A percentile compares a stretch with the other conserved stretches of the same genome.
Conservation (phyloP, 2,797 vertebrate genomes). For the Trachurus trachurus region DNA sequence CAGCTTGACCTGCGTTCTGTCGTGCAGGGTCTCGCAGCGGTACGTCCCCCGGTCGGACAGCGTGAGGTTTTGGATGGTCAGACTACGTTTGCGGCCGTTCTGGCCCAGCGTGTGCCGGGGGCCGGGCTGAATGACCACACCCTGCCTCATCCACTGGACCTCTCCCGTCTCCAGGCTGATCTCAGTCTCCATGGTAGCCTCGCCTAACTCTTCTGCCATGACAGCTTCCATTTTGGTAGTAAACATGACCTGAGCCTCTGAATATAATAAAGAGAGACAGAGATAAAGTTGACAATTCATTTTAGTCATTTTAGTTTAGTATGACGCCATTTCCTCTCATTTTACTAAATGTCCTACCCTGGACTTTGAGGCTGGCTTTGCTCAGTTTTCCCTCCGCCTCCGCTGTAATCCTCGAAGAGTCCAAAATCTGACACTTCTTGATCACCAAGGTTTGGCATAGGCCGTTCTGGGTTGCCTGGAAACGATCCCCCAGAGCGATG, state of each 20-base stretch:
- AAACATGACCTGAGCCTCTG: slow-evolving; percentile 96
- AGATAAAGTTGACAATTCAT: not conserved
- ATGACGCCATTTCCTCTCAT: not conserved
- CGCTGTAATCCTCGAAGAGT: slow-evolving; percentile 88
- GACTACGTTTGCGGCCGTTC: slow-evolving; percentile 81
- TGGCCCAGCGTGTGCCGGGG: slow-evolving; percentile 85
- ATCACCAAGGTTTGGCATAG: slow-evolving; percentile 90
- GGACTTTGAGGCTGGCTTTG: slow-evolving; percentile 91
- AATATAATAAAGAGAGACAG: not conserved
- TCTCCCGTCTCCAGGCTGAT: slow-evolving; percentile 88
- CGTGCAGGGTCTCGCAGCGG: slow-evolving; percentile 95
- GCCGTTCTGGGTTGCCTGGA: slow-evolving; percentile 84
- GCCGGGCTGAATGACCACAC: slow-evolving; percentile 86
- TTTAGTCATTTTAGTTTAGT: not conserved
- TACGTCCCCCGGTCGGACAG: slow-evolving; percentile 93
- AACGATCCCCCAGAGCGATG: slow-evolving; percentile 74
- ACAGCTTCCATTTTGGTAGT: slow-evolving; percentile 85
- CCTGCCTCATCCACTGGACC: slow-evolving; percentile 93
- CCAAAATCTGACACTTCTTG: slow-evolving; percentile 85
- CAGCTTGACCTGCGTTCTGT: slow-evolving; percentile 92
- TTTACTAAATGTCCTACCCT: slow-evolving; percentile 62
- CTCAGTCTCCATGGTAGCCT: slow-evolving; percentile 84
- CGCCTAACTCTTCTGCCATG: slow-evolving; percentile 90
- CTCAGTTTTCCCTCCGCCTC: slow-evolving; percentile 87
- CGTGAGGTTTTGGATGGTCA: slow-evolving; percentile 86